phyloP scores from a whole-genome alignment of 2,888 invertebrate genomes.

The Eupelmus urozonus region DNA sequence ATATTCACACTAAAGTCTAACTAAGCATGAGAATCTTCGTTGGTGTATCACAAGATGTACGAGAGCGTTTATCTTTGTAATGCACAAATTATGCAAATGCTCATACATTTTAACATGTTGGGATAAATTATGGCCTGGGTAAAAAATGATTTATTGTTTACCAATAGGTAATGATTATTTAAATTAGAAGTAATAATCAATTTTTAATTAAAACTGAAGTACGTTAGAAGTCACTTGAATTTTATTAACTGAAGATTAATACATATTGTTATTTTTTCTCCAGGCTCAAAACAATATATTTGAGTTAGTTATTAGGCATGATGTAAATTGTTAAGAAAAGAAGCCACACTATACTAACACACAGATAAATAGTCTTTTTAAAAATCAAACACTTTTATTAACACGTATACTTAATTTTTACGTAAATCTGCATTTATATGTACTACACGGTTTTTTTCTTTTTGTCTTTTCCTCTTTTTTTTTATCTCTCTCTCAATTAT shows the following conservation, averaged over 20 bases:
- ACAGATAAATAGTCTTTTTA: slow-evolving; percentile 23
- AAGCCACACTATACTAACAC: slow-evolving; percentile 45
- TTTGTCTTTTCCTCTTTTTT: slow-evolving; percentile 76
- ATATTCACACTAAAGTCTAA: slow-evolving; percentile 22
- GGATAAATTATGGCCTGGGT: slow-evolving; percentile 27
- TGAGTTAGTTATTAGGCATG: slow-evolving; percentile 47
- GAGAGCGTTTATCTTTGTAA: slow-evolving; percentile 32
- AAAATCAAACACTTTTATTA: slow-evolving; percentile 47
- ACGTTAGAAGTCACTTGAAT: background rate
- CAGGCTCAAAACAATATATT: slow-evolving; percentile 28
- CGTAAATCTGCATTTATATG: slow-evolving; percentile 72
- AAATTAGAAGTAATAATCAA: no score
- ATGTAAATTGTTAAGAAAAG: slow-evolving; percentile 29
- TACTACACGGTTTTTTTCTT: slow-evolving; percentile 77
- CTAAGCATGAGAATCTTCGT: slow-evolving; percentile 48
- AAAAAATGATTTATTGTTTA: slow-evolving; percentile 23
- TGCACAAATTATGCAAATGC: slow-evolving; percentile 40
- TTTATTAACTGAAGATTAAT: background rate
- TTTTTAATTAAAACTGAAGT: no score
- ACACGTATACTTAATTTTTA: slow-evolving; percentile 57
- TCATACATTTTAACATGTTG: slow-evolving; percentile 10
- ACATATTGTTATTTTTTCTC: slow-evolving; percentile 29
- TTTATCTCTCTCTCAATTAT: slow-evolving; percentile 58
- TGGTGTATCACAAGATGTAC: slow-evolving; percentile 23
- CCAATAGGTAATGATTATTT: background rate